These are phyloP conservation scores for Zaprionus davidi DNA, from an alignment of 1,140 invertebrate species.

Conservation along the genomic window DNA sequence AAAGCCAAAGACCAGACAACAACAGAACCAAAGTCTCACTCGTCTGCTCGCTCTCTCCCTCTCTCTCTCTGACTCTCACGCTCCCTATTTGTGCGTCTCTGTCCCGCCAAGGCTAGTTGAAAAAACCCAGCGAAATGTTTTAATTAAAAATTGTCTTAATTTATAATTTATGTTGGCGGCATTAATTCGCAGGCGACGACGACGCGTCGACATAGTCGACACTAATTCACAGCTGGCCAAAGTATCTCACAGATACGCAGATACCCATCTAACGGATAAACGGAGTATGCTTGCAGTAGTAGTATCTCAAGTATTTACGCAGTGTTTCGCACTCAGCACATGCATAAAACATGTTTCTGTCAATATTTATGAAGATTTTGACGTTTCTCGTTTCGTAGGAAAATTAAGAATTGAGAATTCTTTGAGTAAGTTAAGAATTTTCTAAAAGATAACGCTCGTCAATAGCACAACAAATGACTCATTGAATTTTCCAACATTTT, in stretches of 20 bases:
- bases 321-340: constrained; percentile 30
- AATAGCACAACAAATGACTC: constrained; percentile 5
- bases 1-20: constrained; percentile 29
- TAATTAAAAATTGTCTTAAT: constrained; percentile 78
- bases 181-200: constrained; percentile 71
- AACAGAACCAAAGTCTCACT: constrained; percentile 10
- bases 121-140: constrained; percentile 65
- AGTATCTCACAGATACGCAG: constrained; percentile 66
- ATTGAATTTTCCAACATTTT: neutral
- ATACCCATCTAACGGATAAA: constrained; percentile 43
- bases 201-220: constrained; percentile 44
- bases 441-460: constrained; percentile 7
- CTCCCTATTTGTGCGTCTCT: neutral
- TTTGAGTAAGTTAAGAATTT: neutral
- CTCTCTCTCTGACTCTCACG: neutral
- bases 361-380: constrained; percentile 30
- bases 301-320: constrained; percentile 42
- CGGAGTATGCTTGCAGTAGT: neutral
- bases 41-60: neutral
- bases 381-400: constrained; percentile 5
- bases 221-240: constrained; percentile 73
- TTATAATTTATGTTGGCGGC: constrained; percentile 78
- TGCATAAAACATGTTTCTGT: constrained; percentile 41
- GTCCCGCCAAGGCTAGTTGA: constrained; percentile 12
- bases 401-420: neutral